Percentiles rank a stretch among this genome's conserved stretches.
Evolutionary conservation across 2,113 vertebrate species (phyloP).

Genomic region (Empidonax traillii): DNA sequence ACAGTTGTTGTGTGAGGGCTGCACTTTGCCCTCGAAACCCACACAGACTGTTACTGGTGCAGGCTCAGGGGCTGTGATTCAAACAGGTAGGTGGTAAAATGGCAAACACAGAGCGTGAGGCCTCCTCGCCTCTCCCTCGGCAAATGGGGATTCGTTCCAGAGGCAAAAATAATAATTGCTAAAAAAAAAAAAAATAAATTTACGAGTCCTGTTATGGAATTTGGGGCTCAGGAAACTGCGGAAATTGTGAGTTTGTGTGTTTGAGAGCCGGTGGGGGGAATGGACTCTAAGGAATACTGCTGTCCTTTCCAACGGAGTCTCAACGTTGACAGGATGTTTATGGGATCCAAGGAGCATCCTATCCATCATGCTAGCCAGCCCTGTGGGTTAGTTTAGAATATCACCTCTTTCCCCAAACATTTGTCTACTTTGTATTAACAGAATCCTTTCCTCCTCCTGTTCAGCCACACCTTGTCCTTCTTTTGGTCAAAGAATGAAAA

Average conservation of each 20-base stretch:
- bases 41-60: background rate
- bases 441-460: conserved; percentile 57
- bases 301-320: background rate
- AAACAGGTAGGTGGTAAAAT: background rate
- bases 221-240: background rate
- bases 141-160: background rate
- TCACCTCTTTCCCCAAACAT: conserved; percentile 52
- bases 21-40: background rate
- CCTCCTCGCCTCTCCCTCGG: background rate
- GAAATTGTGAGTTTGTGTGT: background rate
- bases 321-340: conserved; percentile 58
- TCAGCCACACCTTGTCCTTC: conserved; percentile 43
- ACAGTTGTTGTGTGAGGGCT: background rate
- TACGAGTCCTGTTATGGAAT: background rate
- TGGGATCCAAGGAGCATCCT: conserved; percentile 11
- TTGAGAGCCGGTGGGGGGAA: background rate
- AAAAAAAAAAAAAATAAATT: background rate
- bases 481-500: conserved; percentile 1
- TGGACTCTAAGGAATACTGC: background rate
- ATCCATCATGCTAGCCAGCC: background rate
- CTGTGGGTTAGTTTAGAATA: conserved; percentile 47
- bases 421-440: conserved; percentile 45
- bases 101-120: background rate
- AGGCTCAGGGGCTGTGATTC: background rate
- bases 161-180: background rate